A percentile compares a stretch with the other conserved stretches of the same genome.
Conservation (phyloP, 2,797 vertebrate species). For the Microctenopoma lineatum region DNA sequence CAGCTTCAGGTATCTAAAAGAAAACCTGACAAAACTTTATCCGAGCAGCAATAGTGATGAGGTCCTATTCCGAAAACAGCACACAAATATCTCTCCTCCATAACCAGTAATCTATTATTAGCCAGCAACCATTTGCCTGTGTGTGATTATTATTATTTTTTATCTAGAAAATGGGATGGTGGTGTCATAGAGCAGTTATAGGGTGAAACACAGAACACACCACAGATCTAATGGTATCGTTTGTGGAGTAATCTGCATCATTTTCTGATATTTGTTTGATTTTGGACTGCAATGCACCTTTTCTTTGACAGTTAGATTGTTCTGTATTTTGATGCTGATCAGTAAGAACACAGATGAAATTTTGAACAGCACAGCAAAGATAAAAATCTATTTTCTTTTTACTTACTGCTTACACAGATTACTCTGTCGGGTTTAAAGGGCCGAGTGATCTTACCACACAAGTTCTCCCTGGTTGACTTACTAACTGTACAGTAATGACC, state of each 20-base stretch:
- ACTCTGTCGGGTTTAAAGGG: constrained; percentile 10
- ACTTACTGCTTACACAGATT: constrained; percentile 11
- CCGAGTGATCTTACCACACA: constrained; percentile 1
- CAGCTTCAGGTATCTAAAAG: too few species aligned
- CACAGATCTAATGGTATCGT: not conserved
- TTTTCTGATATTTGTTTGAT: constrained; percentile 15
- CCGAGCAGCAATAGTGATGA: not conserved
- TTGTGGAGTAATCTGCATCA: not conserved
- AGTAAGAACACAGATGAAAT: constrained; percentile 29
- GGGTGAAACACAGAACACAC: constrained; percentile 1
- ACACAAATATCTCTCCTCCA: constrained; percentile 30
- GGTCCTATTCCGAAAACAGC: constrained; percentile 5
- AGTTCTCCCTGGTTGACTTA: constrained; percentile 5
- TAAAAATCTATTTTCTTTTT: constrained; percentile 31
- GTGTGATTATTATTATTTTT: constrained; percentile 15
- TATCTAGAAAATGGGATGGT: not conserved
- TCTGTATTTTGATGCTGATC: constrained; percentile 26
- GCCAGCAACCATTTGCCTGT: constrained; percentile 24
- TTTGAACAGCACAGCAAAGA: not conserved
- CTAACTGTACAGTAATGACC: constrained; percentile 20
- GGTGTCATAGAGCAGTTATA: not conserved
- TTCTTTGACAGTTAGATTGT: not conserved
- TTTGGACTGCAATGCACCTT: not conserved
- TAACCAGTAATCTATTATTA: constrained; percentile 49
- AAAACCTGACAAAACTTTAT: not conserved